Base-by-base conservation (phyloP, 2,888 invertebrate species). In the Eupithecia vulgata region DNA sequence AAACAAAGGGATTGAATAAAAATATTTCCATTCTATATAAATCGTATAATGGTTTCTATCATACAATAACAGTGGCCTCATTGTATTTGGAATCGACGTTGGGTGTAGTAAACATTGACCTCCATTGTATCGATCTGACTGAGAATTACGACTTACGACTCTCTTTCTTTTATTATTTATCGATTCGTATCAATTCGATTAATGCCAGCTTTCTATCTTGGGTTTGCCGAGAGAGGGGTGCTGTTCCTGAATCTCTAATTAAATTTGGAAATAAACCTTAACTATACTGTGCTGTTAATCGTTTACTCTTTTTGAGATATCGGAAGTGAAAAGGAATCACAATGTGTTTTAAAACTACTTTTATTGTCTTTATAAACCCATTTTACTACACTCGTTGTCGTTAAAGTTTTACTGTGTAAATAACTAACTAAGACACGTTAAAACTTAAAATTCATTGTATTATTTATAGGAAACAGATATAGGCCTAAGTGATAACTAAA, bases 81-180 rank as follows among this genome's bases (percentile, higher is more conserved):
- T 72, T 73, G 68, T 75, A 68, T 61, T 70, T 37, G 68, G 57
- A 52, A 68, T 25, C 57, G 30, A 40, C 34, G 37, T 59, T 59
- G 17, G 42, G 37, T 15, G 48, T 66, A 72, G 73, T 74, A 76
- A 75, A 72, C 74, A 67, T 35, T 62, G 71, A 65, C 71, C 73
- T 76, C 70, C 65, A 67, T 66, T 42, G 59, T 73, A 79, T 76
- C 68, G 68, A 75, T 72, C 64, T 42, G 52, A 62, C 73, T 48
- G 40, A 75, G 68, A 64, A 67, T 73, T 70, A 73, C 57, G 59
- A 72, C 12, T 57, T 57, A 57, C 57, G 57, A 57, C 25, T 57
- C 57, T 57, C 71, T 70, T 66, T 70, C 37, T 75, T 72, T 71
- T 68, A 76, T 79, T 73, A 73, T 61, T 25, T 70, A 72, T 77